Percentiles rank a stretch among this genome's conserved stretches.
Conservation (phyloP, 2,797 vertebrate genomes). For the Hippoglossus hippoglossus region DNA sequence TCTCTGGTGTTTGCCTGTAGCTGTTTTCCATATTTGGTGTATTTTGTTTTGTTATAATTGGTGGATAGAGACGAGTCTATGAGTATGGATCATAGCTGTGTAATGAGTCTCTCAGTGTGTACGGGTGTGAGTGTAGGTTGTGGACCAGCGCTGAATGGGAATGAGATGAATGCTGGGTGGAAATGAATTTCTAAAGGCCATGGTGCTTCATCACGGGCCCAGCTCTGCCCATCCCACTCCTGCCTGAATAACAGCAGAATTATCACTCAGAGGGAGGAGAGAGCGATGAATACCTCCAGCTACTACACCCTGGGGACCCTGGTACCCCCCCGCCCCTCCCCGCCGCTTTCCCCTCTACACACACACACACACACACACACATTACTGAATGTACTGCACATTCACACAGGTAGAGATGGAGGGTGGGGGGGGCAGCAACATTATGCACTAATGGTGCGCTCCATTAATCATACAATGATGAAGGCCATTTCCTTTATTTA, state of each 20-base stretch:
- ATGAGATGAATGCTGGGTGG: conserved; percentile 86
- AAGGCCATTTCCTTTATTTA: conserved; percentile 83
- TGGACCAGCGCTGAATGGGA: conserved; percentile 82
- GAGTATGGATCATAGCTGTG: conserved; percentile 69
- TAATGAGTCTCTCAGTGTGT: conserved; percentile 67
- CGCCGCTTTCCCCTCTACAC: conserved; percentile 47
- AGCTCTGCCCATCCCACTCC: conserved; percentile 81
- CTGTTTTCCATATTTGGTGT: conserved; percentile 53
- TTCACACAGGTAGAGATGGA: conserved; percentile 70
- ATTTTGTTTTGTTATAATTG: conserved; percentile 47
- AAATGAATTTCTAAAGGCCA: conserved; percentile 91
- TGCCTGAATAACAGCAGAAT: conserved; percentile 80
- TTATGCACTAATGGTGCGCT: conserved; percentile 78
- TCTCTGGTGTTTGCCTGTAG: conserved; percentile 25
- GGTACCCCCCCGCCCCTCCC: conserved; percentile 67
- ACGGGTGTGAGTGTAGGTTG: conserved; percentile 63
- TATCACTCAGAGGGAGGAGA: conserved; percentile 81
- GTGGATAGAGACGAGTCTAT: conserved; percentile 56
- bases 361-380: conserved; percentile 42
- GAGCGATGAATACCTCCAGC: conserved; percentile 84
- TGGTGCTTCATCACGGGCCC: conserved; percentile 82
- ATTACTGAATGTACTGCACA: conserved; percentile 38
- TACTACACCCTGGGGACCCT: conserved; percentile 79
- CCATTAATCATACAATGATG: conserved; percentile 85
- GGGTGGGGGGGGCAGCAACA: conserved; percentile 42